A percentile compares a stretch with the other conserved stretches of the same genome.
phyloP scores from a whole-genome alignment of 2,797 vertebrate species.

The Novumbra hubbsi region DNA sequence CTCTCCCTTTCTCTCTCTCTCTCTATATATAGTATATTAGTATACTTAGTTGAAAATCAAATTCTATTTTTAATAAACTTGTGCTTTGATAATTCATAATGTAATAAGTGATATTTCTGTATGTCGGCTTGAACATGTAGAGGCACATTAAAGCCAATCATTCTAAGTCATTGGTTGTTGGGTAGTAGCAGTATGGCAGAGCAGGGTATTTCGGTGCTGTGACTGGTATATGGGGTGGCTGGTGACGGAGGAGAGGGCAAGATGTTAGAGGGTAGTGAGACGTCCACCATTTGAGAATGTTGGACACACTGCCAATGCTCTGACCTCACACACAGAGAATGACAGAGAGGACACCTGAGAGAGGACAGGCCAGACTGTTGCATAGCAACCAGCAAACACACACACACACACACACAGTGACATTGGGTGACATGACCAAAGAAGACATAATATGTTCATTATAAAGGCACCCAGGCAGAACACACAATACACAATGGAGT shows the following conservation, averaged over 20 bases:
- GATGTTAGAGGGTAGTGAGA: slow-evolving; percentile 24
- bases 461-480: slow-evolving; percentile 22
- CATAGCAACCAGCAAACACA: slow-evolving; percentile 56
- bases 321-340: slow-evolving; percentile 72
- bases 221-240: slow-evolving; percentile 22
- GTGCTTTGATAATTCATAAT: background rate
- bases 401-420: slow-evolving; percentile 32
- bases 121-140: too few species aligned
- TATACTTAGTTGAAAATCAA: background rate
- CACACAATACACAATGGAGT: slow-evolving; percentile 4
- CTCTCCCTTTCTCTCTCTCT: too few species aligned
- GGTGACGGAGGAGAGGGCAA: slow-evolving; percentile 14
- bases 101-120: background rate
- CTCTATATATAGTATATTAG: background rate
- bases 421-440: slow-evolving; percentile 46
- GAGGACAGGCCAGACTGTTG: slow-evolving; percentile 63
- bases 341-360: slow-evolving; percentile 60
- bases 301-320: slow-evolving; percentile 52
- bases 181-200: slow-evolving; percentile 20
- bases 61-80: background rate
- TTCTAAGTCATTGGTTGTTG: background rate
- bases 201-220: slow-evolving; percentile 40
- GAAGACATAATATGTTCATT: slow-evolving; percentile 23
- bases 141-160: too few species aligned
- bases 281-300: slow-evolving; percentile 31